phyloP scores from a whole-genome alignment of 1,140 invertebrate species.

The Glossosoma conforme region DNA sequence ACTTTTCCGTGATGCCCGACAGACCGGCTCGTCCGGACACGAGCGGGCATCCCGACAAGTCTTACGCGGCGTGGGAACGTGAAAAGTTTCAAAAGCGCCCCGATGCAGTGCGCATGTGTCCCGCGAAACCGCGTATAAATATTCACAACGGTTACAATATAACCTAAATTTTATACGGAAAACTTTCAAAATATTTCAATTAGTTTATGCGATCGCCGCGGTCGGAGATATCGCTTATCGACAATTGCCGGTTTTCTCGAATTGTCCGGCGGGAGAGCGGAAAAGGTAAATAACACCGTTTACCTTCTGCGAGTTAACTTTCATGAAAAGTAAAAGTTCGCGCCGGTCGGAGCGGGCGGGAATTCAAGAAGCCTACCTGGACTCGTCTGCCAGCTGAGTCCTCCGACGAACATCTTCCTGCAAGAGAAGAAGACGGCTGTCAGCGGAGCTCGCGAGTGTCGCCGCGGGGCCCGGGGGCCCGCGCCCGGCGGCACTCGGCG shows the following conservation, averaged over 20 bases:
- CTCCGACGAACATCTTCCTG: constrained; percentile 99
- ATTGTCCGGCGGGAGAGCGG: no score
- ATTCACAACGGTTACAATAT: constrained; percentile 9
- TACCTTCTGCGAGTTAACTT: no score
- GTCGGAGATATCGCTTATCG: no score
- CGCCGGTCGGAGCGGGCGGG: neutral
- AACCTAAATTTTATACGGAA: constrained; percentile 14
- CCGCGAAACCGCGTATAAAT: constrained; percentile 13
- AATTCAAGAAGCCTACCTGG: constrained; percentile 67
- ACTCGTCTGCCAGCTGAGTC: constrained; percentile 98
- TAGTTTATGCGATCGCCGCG: no score
- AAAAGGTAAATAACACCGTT: no score
- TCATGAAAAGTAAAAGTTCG: no score
- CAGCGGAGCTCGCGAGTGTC: constrained; percentile 27
- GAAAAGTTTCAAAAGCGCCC: constrained; percentile 17
- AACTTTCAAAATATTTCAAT: no score
- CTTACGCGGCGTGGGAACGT: no score
- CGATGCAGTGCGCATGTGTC: constrained; percentile 12
- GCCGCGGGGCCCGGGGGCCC: constrained; percentile 10
- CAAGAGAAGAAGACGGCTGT: constrained; percentile 56
- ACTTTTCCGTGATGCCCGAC: no score
- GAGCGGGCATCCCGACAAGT: no score
- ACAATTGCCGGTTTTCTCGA: no score
- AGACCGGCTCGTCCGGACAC: no score
- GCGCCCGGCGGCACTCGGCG: neutral